A percentile compares a stretch with the other conserved stretches of the same genome.
Evolutionary conservation across 2,888 invertebrate species (phyloP).

Genomic region (Drosophila antonietae): DNA sequence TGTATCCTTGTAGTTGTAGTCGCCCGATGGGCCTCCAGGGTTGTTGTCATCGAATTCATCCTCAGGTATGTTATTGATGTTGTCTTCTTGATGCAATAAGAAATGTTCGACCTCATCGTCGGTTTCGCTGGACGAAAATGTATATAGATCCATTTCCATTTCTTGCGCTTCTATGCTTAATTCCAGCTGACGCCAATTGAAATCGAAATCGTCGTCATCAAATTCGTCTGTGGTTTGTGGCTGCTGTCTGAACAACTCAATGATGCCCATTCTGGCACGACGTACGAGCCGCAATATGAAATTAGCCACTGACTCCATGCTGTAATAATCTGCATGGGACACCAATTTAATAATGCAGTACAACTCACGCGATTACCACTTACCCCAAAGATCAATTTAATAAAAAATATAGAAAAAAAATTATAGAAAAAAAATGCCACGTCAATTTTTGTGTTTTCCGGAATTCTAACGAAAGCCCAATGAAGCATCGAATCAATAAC

Average conservation of each 20-base stretch:
- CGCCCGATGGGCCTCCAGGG: too few relatives aligned
- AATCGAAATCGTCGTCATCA: background rate
- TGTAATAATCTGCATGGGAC: background rate
- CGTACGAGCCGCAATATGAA: background rate
- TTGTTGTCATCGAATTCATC: too few relatives aligned
- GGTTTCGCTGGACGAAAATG: background rate
- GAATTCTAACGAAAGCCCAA: background rate
- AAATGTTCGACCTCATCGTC: background rate
- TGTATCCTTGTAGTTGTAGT: too few relatives aligned
- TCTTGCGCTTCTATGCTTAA: background rate
- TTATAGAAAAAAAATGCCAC: too few relatives aligned
- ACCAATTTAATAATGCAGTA: background rate
- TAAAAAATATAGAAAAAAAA: background rate
- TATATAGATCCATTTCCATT: background rate
- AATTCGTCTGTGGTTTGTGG: background rate
- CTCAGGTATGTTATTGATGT: background rate
- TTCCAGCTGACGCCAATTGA: background rate
- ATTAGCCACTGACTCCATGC: conserved; percentile 3
- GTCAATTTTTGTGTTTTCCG: background rate
- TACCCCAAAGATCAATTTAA: background rate
- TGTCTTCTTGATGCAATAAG: background rate
- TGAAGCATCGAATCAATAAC: conserved; percentile 10
- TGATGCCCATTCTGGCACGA: background rate
- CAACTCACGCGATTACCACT: background rate
- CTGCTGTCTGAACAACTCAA: background rate